Percentiles rank a stretch among this genome's conserved stretches.
Evolutionary conservation across 2,888 invertebrate species (phyloP).

Genomic region (Melipona beecheii): DNA sequence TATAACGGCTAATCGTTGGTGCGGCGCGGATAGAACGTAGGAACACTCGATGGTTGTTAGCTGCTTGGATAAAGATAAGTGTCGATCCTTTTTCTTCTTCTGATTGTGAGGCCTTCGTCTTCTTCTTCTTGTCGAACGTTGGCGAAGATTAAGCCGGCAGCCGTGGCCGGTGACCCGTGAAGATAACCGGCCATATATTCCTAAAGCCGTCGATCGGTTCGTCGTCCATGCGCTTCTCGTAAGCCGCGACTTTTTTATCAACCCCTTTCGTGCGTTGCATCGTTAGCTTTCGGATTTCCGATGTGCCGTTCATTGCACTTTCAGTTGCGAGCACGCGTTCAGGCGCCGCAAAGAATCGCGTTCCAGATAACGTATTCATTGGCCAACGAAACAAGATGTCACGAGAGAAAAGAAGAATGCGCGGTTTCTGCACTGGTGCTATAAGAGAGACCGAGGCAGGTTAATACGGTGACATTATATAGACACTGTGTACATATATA

Average conservation of each 20-base stretch:
- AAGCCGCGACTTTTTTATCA: conserved; percentile 76
- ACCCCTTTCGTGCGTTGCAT: conserved; percentile 67
- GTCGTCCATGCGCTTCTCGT: conserved; percentile 50
- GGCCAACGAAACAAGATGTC: conserved; percentile 10
- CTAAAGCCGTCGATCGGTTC: conserved; percentile 73
- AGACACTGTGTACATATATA: no score
- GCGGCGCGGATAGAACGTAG: conserved; percentile 25
- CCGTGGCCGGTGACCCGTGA: conserved; percentile 81
- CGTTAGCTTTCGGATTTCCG: conserved; percentile 72
- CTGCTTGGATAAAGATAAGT: conserved; percentile 80
- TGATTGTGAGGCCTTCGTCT: conserved; percentile 24
- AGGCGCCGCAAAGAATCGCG: conserved; percentile 44
- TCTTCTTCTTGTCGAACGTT: conserved; percentile 64
- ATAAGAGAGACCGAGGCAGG: no score
- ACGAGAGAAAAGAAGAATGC: conserved; percentile 23
- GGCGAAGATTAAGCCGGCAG: conserved; percentile 80
- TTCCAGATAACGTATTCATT: conserved; percentile 50
- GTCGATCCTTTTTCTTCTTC: conserved; percentile 72
- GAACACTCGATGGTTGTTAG: conserved; percentile 67
- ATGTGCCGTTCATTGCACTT: conserved; percentile 76
- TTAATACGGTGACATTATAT: no score
- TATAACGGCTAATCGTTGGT: conserved; percentile 53
- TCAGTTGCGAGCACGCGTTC: conserved; percentile 63
- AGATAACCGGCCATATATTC: conserved; percentile 79
- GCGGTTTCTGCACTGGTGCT: conserved; percentile 8